Evolutionary conservation across 2,888 invertebrate species (phyloP).

Genomic region (Athripsodes cinereus): DNA sequence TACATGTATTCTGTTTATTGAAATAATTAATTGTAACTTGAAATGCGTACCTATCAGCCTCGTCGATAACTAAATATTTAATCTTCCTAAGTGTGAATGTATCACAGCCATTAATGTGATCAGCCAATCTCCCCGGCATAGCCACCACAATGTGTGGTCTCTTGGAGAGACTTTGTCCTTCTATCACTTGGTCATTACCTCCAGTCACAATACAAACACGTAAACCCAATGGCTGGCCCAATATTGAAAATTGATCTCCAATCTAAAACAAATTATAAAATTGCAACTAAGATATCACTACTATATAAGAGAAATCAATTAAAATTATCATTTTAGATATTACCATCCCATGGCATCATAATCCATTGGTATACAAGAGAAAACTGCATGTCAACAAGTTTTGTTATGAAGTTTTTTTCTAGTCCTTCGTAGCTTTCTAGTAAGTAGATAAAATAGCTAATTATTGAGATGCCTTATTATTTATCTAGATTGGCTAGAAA

Average conservation of each 20-base stretch:
- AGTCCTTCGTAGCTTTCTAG: too few relatives aligned
- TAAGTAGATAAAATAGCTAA: too few relatives aligned
- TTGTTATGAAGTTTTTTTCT: too few relatives aligned
- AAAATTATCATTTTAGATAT: too few relatives aligned
- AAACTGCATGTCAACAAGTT: too few relatives aligned
- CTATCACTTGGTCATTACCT: slow-evolving; percentile 86
- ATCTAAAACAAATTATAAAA: slow-evolving; percentile 61
- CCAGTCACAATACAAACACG: slow-evolving; percentile 88
- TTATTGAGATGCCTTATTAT: too few relatives aligned
- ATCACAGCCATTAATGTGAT: slow-evolving; percentile 84
- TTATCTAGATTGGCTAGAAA: too few relatives aligned
- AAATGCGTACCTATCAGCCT: slow-evolving; percentile 79
- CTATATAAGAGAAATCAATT: too few relatives aligned
- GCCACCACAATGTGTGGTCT: slow-evolving; percentile 93
- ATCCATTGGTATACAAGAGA: too few relatives aligned
- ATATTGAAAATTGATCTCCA: slow-evolving; percentile 87
- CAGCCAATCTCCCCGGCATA: slow-evolving; percentile 92
- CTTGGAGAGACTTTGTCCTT: slow-evolving; percentile 75
- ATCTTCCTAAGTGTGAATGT: slow-evolving; percentile 74
- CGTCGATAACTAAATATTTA: slow-evolving; percentile 88
- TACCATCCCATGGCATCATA: too few relatives aligned
- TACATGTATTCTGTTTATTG: too few relatives aligned
- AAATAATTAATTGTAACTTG: not conserved
- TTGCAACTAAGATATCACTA: too few relatives aligned
- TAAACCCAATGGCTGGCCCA: slow-evolving; percentile 83